Evolutionary conservation across 2,888 invertebrate species (phyloP), one percentile per base, ranked within the genome.

Genomic region (Agonopterix subpropinquella): DNA sequence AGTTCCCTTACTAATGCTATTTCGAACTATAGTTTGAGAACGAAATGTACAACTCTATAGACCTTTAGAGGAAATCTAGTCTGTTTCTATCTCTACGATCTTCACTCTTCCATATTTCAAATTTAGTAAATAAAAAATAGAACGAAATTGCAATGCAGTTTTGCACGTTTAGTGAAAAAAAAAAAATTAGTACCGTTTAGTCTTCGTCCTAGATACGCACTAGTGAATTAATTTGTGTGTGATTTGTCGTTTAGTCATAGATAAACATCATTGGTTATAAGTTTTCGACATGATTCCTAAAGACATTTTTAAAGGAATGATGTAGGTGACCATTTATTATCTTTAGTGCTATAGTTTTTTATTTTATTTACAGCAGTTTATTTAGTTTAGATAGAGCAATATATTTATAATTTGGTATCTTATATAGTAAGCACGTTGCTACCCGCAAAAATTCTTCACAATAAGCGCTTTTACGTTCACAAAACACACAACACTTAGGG

Each of bases 31-130:
- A 28, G 28, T 28, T 28, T 28, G 28, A 28, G 28, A 28, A 28
- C 28, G 5, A 28, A 39, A 39, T 39, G 9, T 39, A 28, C 5
- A 28, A 28, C 7, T 39, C 57, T 53, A 67, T 81, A 79, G 74
- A 71, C 45, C 44, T 62, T 67, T 81, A 82, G 73, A 73, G 57
- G 65, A 68, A 28, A 54, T 56, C 56, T 81, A 61, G 65, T 67
- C 69, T 65, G 59, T 74, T 67, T 80, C 59, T 79, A 66, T 72
- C 70, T 75, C 65, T 77, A 62, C 62, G 70, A 76, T 76, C 78
- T 87, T 87, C 87, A 88, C 88, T 88, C 88, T 88, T 88, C 88
- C 88, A 88, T 88, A 67, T 87, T 86, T 85, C 70, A 78, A 80
- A 68, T 69, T 67, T 76, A 77, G 74, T 56, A 59, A 39, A 11